These are phyloP conservation scores for Bombus sibiricus DNA, from an alignment of 1,140 invertebrate genomes.

Conservation along the genomic window DNA sequence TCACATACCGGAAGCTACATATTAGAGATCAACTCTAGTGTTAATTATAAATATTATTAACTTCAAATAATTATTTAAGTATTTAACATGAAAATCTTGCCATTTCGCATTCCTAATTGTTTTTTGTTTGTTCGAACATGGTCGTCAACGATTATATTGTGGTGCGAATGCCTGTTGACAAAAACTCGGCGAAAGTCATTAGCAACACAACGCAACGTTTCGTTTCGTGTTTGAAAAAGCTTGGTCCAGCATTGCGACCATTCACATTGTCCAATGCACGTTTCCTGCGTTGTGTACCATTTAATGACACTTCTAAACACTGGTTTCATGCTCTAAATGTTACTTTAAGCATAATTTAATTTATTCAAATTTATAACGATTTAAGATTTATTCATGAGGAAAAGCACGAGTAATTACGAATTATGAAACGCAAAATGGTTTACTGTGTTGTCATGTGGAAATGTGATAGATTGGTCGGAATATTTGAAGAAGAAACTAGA, in stretches of 20 bases:
- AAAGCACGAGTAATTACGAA: neutral
- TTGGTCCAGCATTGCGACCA: neutral
- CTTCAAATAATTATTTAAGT: neutral
- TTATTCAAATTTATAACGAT: neutral
- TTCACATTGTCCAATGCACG: neutral
- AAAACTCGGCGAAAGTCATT: slow-evolving; percentile 37
- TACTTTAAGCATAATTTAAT: too few relatives aligned
- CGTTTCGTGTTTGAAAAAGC: slow-evolving; percentile 10
- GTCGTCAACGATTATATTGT: slow-evolving; percentile 19
- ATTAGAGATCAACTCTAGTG: too few relatives aligned
- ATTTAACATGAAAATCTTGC: neutral
- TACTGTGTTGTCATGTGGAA: neutral
- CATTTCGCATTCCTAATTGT: neutral
- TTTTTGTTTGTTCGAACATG: neutral
- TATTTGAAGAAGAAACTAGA: neutral
- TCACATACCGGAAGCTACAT: too few relatives aligned
- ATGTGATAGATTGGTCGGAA: neutral
- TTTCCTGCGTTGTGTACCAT: neutral
- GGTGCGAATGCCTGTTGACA: neutral
- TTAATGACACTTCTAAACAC: neutral
- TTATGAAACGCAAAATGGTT: neutral
- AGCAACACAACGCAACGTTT: slow-evolving; percentile 10
- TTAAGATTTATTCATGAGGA: neutral
- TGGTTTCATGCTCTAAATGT: neutral
- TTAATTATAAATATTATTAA: too few relatives aligned